phyloP scores from a whole-genome alignment of 2,113 vertebrate species.

The Cathartes aura region DNA sequence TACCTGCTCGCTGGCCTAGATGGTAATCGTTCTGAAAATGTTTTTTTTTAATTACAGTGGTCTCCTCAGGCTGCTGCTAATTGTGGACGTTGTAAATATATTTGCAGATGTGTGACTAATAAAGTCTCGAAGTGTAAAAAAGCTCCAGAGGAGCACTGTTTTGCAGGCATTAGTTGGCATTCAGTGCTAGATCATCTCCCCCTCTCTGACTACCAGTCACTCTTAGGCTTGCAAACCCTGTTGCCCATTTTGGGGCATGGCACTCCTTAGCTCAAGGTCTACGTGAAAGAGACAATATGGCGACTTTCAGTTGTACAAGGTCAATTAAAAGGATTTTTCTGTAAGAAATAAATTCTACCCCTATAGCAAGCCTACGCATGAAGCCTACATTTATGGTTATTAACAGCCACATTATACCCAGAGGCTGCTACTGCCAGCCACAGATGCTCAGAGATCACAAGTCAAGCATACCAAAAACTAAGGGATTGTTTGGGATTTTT shows the following conservation, averaged over 20 bases:
- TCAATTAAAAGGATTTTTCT: background rate
- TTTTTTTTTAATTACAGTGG: background rate
- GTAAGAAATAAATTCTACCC: background rate
- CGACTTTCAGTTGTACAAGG: background rate
- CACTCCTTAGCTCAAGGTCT: background rate
- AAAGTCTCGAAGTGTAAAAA: background rate
- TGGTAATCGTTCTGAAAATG: conserved; percentile 35
- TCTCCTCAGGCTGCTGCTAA: background rate
- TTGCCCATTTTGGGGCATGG: background rate
- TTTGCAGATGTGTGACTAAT: conserved; percentile 17
- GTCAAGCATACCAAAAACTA: background rate
- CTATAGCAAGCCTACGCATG: background rate
- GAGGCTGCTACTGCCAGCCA: background rate
- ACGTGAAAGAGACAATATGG: background rate
- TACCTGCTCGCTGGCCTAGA: conserved; percentile 23
- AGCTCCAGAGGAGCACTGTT: background rate
- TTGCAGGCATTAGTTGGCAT: background rate
- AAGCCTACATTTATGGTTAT: background rate
- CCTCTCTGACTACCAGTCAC: background rate
- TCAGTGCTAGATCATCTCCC: background rate
- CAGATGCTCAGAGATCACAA: background rate
- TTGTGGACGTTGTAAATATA: background rate
- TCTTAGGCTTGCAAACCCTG: background rate
- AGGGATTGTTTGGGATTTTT: background rate
- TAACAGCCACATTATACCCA: background rate